phyloP scores from a whole-genome alignment of 2,113 vertebrate genomes.

The Poeciliopsis retropinna region DNA sequence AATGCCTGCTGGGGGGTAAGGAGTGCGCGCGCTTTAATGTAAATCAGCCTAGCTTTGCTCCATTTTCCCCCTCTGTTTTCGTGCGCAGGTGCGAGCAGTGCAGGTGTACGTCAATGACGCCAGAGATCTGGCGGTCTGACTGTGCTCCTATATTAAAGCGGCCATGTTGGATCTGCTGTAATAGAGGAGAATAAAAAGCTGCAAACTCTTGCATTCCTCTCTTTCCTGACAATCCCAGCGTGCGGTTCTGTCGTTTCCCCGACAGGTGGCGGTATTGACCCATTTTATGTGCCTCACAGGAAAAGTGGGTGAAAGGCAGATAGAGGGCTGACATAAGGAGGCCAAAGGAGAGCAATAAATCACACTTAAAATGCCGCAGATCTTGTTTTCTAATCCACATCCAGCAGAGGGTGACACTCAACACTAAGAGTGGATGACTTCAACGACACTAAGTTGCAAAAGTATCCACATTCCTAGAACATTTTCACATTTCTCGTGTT shows the following conservation, averaged over 20 bases:
- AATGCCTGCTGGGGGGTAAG: conserved; percentile 20
- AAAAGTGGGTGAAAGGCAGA: conserved; percentile 60
- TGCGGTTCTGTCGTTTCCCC: conserved; percentile 26
- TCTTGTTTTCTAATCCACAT: not conserved
- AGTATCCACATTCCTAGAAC: not conserved
- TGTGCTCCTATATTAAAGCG: not conserved
- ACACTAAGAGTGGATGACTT: no score
- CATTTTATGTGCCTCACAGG: not conserved
- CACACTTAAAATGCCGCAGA: conserved; percentile 14
- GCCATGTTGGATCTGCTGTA: no score
- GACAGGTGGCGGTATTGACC: conserved; percentile 48
- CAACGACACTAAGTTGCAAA: not conserved
- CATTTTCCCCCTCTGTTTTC: no score
- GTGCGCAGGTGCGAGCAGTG: not conserved
- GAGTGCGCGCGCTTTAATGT: not conserved
- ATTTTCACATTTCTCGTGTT: not conserved
- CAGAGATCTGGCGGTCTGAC: not conserved
- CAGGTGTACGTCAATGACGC: conserved; percentile 38
- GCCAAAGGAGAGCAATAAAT: conserved; percentile 37
- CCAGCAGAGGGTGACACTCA: not conserved
- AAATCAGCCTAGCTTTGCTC: not conserved
- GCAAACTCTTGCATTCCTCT: not conserved
- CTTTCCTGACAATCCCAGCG: no score
- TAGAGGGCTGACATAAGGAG: conserved; percentile 52
- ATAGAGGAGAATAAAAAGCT: not conserved